Evolutionary conservation across 2,888 invertebrate genomes (phyloP).

Genomic region (Papilio elwesi): DNA sequence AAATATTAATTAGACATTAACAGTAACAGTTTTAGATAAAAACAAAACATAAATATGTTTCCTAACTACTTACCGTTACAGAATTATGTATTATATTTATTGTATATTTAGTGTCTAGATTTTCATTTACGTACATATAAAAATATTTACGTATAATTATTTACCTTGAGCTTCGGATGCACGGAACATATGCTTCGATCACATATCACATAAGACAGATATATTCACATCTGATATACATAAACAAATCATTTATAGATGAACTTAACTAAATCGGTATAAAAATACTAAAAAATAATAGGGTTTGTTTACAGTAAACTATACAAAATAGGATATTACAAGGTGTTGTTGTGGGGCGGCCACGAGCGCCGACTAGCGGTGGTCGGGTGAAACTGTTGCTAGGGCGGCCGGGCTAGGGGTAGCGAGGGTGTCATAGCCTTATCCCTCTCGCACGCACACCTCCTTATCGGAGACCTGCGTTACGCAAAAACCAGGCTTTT

Average conservation of each 20-base stretch:
- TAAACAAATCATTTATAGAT: not conserved
- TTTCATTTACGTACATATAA: not conserved
- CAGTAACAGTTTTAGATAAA: not conserved
- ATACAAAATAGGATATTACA: slow-evolving; percentile 65
- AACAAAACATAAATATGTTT: not conserved
- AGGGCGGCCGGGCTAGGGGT: slow-evolving; percentile 66
- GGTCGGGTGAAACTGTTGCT: slow-evolving; percentile 59
- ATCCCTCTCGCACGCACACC: slow-evolving; percentile 69
- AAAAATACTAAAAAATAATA: slow-evolving; percentile 52
- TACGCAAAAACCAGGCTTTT: slow-evolving; percentile 80
- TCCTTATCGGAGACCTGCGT: slow-evolving; percentile 65
- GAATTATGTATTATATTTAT: not conserved
- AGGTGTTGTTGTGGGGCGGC: slow-evolving; percentile 76
- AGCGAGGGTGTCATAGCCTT: slow-evolving; percentile 56
- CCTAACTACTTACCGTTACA: not conserved
- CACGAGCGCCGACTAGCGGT: slow-evolving; percentile 80
- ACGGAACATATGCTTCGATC: slow-evolving; percentile 18
- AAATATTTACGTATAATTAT: slow-evolving; percentile 38
- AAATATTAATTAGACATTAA: not conserved
- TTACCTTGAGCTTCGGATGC: slow-evolving; percentile 54
- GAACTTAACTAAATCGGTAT: slow-evolving; percentile 38
- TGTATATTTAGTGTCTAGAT: not conserved
- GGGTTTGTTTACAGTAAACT: slow-evolving; percentile 78
- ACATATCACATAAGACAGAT: slow-evolving; percentile 19
- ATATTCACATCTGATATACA: not conserved